Conservation (phyloP, 2,888 invertebrate species). For the Acrobasis repandana region DNA sequence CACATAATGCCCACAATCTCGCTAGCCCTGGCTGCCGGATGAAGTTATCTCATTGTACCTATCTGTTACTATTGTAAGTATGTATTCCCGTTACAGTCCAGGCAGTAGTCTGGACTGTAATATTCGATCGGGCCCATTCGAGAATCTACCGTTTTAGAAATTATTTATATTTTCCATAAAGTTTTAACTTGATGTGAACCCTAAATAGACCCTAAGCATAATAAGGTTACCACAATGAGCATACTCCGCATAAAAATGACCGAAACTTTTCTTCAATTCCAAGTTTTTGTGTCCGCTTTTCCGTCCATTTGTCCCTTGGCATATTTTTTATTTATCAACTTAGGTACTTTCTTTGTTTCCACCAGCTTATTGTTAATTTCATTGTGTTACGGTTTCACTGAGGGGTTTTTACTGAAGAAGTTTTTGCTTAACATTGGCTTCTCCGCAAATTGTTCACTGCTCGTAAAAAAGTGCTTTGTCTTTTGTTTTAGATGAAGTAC, state of each 20-base stretch:
- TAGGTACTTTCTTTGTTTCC: conserved; percentile 55
- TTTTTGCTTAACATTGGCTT: conserved; percentile 50
- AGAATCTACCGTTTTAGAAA: conserved; percentile 1
- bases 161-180: conserved; percentile 8
- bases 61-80: too few species aligned
- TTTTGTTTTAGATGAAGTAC: conserved; percentile 27
- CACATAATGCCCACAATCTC: too few species aligned
- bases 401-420: conserved; percentile 49
- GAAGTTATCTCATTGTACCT: too few species aligned
- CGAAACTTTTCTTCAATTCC: conserved; percentile 42
- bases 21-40: too few species aligned
- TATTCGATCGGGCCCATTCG: too few species aligned
- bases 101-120: too few species aligned
- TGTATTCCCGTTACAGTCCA: too few species aligned
- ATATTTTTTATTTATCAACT: conserved; percentile 63
- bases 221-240: conserved; percentile 34
- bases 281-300: conserved; percentile 42
- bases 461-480: conserved; percentile 44
- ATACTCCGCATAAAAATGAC: conserved; percentile 43
- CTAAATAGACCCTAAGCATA: conserved; percentile 19
- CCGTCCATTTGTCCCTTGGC: conserved; percentile 56
- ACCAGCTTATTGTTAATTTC: conserved; percentile 59
- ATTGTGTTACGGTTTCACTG: conserved; percentile 50
- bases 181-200: background rate
- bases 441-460: conserved; percentile 50